Conservation (phyloP, 2,113 vertebrate species). For the Equus quagga region DNA sequence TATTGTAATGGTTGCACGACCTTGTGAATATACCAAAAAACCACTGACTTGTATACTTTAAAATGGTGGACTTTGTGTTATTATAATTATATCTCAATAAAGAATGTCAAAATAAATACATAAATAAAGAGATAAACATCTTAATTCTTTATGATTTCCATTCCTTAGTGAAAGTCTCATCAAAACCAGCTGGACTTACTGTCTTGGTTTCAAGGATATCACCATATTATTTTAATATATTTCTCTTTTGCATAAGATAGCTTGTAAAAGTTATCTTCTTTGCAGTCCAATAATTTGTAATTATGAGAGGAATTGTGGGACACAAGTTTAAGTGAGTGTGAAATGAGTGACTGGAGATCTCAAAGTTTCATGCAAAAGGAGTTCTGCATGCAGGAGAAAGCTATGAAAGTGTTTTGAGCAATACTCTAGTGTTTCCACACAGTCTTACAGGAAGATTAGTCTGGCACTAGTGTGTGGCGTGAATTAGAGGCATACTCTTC, state of each 20-base stretch:
- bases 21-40: not conserved
- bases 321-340: not conserved
- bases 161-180: not conserved
- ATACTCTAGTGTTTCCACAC: not conserved
- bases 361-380: not conserved
- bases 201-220: not conserved
- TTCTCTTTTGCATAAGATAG: not conserved
- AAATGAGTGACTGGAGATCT: not conserved
- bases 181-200: not conserved
- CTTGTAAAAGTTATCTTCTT: not conserved
- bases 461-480: not conserved
- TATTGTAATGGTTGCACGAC: not conserved
- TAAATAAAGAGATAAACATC: not conserved
- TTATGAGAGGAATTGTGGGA: not conserved
- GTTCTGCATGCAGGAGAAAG: not conserved
- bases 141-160: not conserved
- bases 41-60: not conserved
- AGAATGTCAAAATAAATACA: not conserved
- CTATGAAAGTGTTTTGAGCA: not conserved
- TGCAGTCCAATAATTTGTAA: not conserved
- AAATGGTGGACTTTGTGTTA: not conserved
- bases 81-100: not conserved
- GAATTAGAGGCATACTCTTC: not conserved
- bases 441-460: not conserved
- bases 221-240: not conserved